Evolutionary conservation across 2,888 invertebrate species (phyloP), one percentile per base, ranked within the genome.

Genomic region (Machimus rusticus): DNA sequence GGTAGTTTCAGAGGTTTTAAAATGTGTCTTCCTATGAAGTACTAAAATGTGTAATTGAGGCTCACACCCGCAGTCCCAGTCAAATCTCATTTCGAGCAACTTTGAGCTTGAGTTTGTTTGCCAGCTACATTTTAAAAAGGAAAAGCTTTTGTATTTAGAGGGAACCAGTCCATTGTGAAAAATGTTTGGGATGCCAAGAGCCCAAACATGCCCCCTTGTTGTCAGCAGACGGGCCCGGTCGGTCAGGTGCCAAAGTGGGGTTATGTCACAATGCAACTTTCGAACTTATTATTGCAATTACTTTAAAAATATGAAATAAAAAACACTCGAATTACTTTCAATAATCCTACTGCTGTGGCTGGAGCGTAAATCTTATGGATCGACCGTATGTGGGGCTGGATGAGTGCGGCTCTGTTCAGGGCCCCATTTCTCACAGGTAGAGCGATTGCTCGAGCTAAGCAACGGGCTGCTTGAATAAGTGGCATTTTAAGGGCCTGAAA

Each of bases 391-490:
- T 91, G 91, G 90, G 91, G 90, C 87, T 90, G 91, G 86, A 90
- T 89, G 89, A 90, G 31, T 51, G 66, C 19, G 39, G 66, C 37
- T 34, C 84, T 84, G 1, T 37, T 34, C 2, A 84, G n/a, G 9
- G 23, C 84, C n/a, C 57, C 84, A 84, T 84, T 84, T 66, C 66
- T 57, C 19, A 37, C 74, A 34, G 84, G 37, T 23, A 14, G 88
- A 87, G 90, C 90, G 90, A 90, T 90, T 87, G 90, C 89, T 79
- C 92, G 91, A 89, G 91, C 89, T 89, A 92, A 91, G 88, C 90
- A 91, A 89, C 92, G 92, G 88, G 90, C 91, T 89, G 91, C 90
- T 91, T 92, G 92, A 90, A 92, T 90, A 89, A 92, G 90, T 90
- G 92, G 92, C 92, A 92, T 92, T 87, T 66, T 88, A 87, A 28